Conservation (phyloP, 2,888 invertebrate species). For the Aethes cnicana region DNA sequence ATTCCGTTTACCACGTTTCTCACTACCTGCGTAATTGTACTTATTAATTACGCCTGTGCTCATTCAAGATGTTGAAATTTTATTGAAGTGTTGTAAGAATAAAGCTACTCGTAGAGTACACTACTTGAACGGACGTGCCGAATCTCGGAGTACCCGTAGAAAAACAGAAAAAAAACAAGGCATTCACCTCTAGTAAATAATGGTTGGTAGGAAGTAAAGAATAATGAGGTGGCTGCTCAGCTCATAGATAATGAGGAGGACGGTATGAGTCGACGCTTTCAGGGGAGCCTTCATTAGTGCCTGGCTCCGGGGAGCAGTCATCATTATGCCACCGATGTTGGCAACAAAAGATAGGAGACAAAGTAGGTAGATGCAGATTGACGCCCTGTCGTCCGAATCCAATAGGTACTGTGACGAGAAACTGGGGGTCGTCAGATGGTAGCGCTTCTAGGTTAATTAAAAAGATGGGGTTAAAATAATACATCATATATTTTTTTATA, state of each 20-base stretch:
- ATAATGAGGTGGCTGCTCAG: constrained; percentile 61
- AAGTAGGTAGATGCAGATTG: constrained; percentile 45
- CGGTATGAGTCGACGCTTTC: constrained; percentile 65
- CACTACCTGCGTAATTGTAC: background rate
- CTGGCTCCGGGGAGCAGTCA: constrained; percentile 65
- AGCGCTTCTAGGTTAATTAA: too few relatives aligned
- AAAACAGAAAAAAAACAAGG: constrained; percentile 31
- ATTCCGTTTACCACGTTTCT: background rate
- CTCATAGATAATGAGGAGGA: constrained; percentile 70
- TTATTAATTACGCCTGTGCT: background rate
- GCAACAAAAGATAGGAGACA: constrained; percentile 53
- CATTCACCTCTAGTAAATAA: constrained; percentile 49
- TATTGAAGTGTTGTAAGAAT: too few relatives aligned
- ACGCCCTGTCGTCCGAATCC: too few relatives aligned
- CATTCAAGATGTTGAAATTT: too few relatives aligned
- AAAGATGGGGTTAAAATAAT: too few relatives aligned
- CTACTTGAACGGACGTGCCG: too few relatives aligned
- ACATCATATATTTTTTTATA: too few relatives aligned
- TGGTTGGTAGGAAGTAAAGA: constrained; percentile 54
- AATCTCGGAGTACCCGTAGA: background rate
- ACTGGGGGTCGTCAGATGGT: too few relatives aligned
- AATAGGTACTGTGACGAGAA: too few relatives aligned
- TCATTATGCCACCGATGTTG: constrained; percentile 74
- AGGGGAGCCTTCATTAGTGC: constrained; percentile 74
- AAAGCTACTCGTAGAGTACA: too few relatives aligned